Conservation (phyloP, 2,797 vertebrate species). For the Podargus strigoides region DNA sequence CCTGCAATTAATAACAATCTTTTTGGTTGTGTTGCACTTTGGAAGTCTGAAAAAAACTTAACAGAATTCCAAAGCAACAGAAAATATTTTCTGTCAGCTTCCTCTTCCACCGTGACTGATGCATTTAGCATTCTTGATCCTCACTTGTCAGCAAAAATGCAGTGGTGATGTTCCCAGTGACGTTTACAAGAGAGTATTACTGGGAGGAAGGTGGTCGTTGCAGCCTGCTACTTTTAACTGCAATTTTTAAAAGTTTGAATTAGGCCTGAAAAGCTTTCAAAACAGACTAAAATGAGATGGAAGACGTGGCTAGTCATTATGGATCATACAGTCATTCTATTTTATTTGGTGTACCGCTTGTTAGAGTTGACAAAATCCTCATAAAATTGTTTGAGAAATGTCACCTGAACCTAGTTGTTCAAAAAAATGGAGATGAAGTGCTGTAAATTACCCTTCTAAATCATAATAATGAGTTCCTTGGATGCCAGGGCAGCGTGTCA, state of each 20-base stretch:
- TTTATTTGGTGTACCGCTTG: background rate
- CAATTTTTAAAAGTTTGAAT: background rate
- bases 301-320: background rate
- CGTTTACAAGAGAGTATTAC: background rate
- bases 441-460: background rate
- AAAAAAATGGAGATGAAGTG: slow-evolving; percentile 2
- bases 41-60: background rate
- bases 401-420: background rate
- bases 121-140: background rate
- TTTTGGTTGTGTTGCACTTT: background rate
- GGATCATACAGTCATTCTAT: background rate
- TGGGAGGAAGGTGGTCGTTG: background rate
- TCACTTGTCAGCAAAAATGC: background rate
- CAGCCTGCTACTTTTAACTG: background rate
- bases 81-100: background rate
- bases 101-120: background rate
- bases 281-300: background rate
- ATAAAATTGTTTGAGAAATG: slow-evolving; percentile 28
- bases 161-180: background rate
- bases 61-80: background rate
- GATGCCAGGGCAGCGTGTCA: background rate
- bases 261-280: background rate
- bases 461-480: background rate
- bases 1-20: background rate
- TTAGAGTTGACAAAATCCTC: slow-evolving; percentile 1